Base-by-base conservation (phyloP, 2,113 vertebrate species). In the Sardina pilchardus region DNA sequence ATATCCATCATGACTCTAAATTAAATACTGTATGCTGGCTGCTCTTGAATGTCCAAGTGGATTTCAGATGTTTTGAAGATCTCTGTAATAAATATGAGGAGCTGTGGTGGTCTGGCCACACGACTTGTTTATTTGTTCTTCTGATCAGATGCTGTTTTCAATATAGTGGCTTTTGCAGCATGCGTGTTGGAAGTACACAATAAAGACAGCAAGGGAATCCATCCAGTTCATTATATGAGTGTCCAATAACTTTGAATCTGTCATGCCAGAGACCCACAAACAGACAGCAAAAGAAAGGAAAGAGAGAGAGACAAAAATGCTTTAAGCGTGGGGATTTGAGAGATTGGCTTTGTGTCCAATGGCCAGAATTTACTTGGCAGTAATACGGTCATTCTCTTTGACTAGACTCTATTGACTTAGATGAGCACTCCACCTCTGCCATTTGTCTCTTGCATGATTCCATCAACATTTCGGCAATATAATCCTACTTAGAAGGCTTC, bases 291-390 rank as follows among this genome's bases (percentile, higher is more conserved):
- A 78, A 82, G 26, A 39, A 84, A n/a, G 2, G 26, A 17, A 81
- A 39, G 78, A 53, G 36, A 45, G 53, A 39, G 6, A 17, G 47
- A 36, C 80, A 63, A 87, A 50, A 82, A 83, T 86, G 82, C 82
- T 67, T 84, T 88, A 89, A 89, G 63, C 85, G 83, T 47, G 71
- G 48, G 82, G 78, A 87, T 87, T 89, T 88, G 82, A n/a, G 34
- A 85, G 53, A 91, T 88, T 89, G 88, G 82, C 83, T 90, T 88
- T 86, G 85, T 82, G 88, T 92, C 85, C 71, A 83, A 85, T 88
- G 86, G 84, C 82, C 81, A 82, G 81, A 88, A 90, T 89, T 84
- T 81, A 91, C 84, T 82, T 85, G 88, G 34, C 87, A 86, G 83
- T 83, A 89, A 89, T 87, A 81, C 86, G 85, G 81, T 85, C 82